Percentiles rank a stretch among this genome's conserved stretches.
phyloP scores from a whole-genome alignment of 2,797 vertebrate species.

The Dicrostonyx torquatus region DNA sequence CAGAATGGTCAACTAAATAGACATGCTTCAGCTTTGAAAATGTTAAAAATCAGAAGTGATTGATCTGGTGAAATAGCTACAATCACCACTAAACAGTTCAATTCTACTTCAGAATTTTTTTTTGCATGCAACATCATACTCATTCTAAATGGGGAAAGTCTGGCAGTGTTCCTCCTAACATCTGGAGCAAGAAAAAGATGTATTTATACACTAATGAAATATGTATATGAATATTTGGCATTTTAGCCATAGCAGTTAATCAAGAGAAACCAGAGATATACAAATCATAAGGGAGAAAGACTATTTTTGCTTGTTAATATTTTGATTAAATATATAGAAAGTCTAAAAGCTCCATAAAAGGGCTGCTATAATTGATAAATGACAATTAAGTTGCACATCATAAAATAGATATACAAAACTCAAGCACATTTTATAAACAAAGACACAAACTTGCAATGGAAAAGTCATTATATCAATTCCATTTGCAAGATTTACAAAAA shows the following conservation, averaged over 20 bases:
- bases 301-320: not conserved
- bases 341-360: not conserved
- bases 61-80: not conserved
- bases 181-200: not conserved
- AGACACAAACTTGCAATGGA: not conserved
- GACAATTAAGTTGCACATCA: not conserved
- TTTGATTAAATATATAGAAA: not conserved
- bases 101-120: not conserved
- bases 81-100: not conserved
- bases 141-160: not conserved
- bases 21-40: not conserved
- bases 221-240: not conserved
- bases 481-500: not conserved
- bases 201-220: not conserved
- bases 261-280: not conserved
- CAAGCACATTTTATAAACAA: not conserved
- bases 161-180: not conserved
- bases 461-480: not conserved
- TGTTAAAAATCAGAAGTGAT: conserved; percentile 21
- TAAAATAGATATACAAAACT: not conserved
- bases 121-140: not conserved
- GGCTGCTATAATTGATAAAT: not conserved
- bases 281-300: not conserved
- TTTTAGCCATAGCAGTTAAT: not conserved
- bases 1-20: not conserved